These are phyloP conservation scores for Ornithoptera priamus DNA, from an alignment of 2,888 invertebrate species.

Conservation along the genomic window DNA sequence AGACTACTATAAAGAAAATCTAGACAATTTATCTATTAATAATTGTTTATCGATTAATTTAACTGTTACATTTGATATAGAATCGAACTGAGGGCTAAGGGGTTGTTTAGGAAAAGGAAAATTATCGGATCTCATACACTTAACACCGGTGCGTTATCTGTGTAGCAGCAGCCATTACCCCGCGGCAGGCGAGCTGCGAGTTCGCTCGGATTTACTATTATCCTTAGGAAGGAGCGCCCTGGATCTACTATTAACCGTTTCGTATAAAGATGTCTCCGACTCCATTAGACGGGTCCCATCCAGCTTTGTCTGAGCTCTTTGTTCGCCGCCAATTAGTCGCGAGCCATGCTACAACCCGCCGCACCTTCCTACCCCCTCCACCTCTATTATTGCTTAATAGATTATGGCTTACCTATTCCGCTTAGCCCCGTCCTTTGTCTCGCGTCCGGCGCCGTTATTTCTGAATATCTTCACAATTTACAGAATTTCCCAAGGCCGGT, in stretches of 20 bases:
- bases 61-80: neutral
- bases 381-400: constrained; percentile 65
- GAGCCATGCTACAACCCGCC: constrained; percentile 37
- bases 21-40: too few species aligned
- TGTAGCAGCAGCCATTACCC: constrained; percentile 29
- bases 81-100: neutral
- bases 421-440: constrained; percentile 53
- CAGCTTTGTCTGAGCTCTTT: constrained; percentile 57
- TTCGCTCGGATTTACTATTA: constrained; percentile 32
- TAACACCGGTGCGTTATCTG: constrained; percentile 7
- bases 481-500: constrained; percentile 28
- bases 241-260: constrained; percentile 35
- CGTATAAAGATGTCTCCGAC: constrained; percentile 51
- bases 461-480: constrained; percentile 27
- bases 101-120: neutral
- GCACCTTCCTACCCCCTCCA: constrained; percentile 35
- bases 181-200: constrained; percentile 29
- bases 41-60: too few species aligned
- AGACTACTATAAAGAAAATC: too few species aligned
- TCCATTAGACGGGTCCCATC: constrained; percentile 52
- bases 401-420: constrained; percentile 52
- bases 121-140: constrained; percentile 19
- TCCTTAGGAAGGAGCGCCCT: constrained; percentile 21
- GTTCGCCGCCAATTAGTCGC: constrained; percentile 63
- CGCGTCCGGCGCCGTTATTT: constrained; percentile 25